Conservation (phyloP, 2,113 vertebrate species). For the Indicator indicator region DNA sequence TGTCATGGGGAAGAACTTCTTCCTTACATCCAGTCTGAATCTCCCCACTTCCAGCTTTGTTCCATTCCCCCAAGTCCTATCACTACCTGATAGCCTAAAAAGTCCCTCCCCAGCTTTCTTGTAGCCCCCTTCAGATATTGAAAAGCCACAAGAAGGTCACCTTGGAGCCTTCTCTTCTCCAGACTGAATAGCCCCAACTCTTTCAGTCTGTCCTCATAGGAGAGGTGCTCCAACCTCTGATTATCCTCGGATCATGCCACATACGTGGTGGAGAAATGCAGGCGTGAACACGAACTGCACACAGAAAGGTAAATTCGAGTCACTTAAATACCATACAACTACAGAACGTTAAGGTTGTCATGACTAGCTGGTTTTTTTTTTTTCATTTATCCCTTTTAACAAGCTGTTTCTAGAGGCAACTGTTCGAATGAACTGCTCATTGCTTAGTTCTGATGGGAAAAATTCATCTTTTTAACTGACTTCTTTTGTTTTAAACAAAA, state of each 20-base stretch:
- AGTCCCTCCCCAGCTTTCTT: too few relatives aligned
- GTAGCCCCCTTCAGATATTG: too few relatives aligned
- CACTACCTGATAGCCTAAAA: too few relatives aligned
- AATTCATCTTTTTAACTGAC: not conserved
- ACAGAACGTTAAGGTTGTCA: not conserved
- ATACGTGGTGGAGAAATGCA: not conserved
- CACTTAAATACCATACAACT: not conserved
- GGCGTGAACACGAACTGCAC: not conserved
- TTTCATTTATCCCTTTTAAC: not conserved
- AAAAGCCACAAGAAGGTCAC: too few relatives aligned
- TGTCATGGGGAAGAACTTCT: too few relatives aligned
- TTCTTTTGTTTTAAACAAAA: not conserved
- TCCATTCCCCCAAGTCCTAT: too few relatives aligned
- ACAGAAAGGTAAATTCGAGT: not conserved
- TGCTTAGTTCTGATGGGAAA: not conserved
- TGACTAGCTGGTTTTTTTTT: not conserved
- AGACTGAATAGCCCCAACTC: too few relatives aligned
- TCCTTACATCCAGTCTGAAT: too few relatives aligned
- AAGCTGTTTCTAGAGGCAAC: conserved; percentile 1
- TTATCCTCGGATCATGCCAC: not conserved
- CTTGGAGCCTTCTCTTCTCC: too few relatives aligned
- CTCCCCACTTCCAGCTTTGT: too few relatives aligned
- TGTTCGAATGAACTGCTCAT: not conserved
- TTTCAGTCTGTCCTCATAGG: too few relatives aligned
- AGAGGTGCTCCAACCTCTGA: too few relatives aligned